Percentiles rank a stretch among this genome's conserved stretches.
Conservation (phyloP, 2,797 vertebrate genomes). For the Rhincodon typus region DNA sequence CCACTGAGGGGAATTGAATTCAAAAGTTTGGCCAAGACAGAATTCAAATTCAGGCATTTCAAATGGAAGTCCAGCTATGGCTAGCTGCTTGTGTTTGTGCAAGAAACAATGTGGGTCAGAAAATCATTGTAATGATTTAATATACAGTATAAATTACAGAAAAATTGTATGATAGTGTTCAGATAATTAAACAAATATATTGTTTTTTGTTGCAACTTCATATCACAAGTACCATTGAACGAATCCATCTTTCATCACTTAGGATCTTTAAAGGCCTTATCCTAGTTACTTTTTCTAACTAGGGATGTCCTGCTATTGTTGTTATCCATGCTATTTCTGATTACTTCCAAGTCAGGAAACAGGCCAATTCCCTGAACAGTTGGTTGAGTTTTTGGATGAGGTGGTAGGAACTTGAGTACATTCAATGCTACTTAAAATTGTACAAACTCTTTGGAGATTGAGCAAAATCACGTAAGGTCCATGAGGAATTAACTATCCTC, state of each 20-base stretch:
- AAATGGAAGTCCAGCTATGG: neutral
- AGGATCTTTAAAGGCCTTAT: neutral
- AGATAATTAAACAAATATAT: neutral
- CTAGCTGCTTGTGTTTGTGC: neutral
- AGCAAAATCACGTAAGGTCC: neutral
- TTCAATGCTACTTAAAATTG: conserved; percentile 1
- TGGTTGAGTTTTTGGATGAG: neutral
- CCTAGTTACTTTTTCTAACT: neutral
- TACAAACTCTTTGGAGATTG: neutral
- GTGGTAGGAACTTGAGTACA: neutral
- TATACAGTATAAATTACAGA: neutral
- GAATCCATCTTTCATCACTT: neutral
- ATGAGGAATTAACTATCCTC: conserved; percentile 11
- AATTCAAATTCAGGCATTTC: neutral
- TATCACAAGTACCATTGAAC: neutral
- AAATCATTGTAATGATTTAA: neutral
- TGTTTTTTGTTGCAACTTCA: neutral
- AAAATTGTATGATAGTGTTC: neutral
- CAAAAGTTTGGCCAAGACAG: neutral
- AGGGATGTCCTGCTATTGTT: neutral
- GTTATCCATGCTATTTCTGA: neutral
- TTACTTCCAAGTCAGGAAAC: neutral
- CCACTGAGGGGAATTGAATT: neutral
- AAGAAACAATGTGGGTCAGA: neutral
- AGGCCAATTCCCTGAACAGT: neutral